Base-by-base conservation (phyloP, 2,888 invertebrate genomes). In the Troides helena region DNA sequence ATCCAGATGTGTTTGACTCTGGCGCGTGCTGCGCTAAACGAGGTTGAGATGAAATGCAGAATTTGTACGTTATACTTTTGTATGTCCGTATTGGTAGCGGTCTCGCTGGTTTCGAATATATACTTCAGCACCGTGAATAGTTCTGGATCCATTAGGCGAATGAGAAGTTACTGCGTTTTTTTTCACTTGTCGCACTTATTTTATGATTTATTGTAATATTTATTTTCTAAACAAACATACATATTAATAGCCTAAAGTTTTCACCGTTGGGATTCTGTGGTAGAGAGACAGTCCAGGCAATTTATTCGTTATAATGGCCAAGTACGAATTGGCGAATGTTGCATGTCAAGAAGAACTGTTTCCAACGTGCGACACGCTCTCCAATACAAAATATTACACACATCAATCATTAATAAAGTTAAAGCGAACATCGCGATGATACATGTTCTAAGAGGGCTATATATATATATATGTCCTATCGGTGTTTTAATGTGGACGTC, bases 41-140 rank as follows among this genome's bases (percentile, higher is more conserved):
- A 60, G 63, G 53, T 64, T 53, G 60, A 60, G 64, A 64, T 64
- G 56, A 64, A 68, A 68, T 60, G 53, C 43, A 62, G 18, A 50
- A 63, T 30, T 59, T 68, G 21, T 25, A 68, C 53, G 64, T 68
- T 60, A 64, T 50, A 60, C 18, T 2, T 46, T 46, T n/a, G 63
- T 68, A 46, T 21, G 53, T 30, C 3, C 5, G 30, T 30, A 30
- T 62, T 53, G 50, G 50, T 68, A 68, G 17, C 17, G 36, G 23
- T 63, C 14, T 39, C 10, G 36, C 46, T 59, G 58, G 50, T 25
- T 59, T 63, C 8, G 36, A 23, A 10, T 39, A 62, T 62, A 46
- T 23, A 62, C 4, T 43, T 43, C 6, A n/a, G 23, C 14, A 21
- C 14, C 21, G 23, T 12, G 10, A 21, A 21, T 58, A 61, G 39